These are phyloP conservation scores for Acridotheres tristis DNA, from an alignment of 2,797 vertebrate species.

Conservation along the genomic window DNA sequence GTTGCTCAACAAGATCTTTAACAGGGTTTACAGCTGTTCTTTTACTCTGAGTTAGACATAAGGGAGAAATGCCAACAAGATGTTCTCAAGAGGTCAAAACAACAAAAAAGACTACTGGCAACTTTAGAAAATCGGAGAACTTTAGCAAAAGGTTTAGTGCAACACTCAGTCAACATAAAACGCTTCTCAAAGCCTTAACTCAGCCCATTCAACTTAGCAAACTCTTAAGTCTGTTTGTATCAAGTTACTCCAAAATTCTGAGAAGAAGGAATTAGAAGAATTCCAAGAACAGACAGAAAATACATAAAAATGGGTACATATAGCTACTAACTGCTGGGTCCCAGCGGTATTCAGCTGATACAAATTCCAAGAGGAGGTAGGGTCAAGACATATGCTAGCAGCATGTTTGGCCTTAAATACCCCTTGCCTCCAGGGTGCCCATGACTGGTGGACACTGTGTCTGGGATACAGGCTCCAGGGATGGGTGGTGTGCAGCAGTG, in stretches of 20 bases:
- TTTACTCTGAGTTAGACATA: neutral
- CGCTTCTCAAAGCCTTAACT: neutral
- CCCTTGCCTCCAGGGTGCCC: neutral
- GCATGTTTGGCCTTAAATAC: neutral
- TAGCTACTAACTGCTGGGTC: neutral
- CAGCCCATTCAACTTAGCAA: neutral
- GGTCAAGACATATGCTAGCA: neutral
- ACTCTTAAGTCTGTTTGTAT: neutral
- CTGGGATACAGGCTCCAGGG: too few relatives aligned
- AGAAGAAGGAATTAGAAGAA: neutral
- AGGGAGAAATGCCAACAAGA: neutral
- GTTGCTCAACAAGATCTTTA: neutral
- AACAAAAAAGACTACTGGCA: neutral
- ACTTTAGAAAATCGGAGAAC: neutral
- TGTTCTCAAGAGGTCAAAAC: neutral
- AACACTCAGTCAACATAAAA: neutral
- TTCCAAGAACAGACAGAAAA: neutral
- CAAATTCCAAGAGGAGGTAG: neutral
- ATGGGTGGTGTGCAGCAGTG: too few relatives aligned
- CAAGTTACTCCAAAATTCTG: neutral
- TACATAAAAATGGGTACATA: neutral
- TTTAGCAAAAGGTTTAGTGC: neutral
- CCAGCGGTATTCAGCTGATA: neutral
- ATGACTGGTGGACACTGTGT: accelerated
- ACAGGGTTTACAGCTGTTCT: neutral